A percentile compares a stretch with the other conserved stretches of the same genome.
Evolutionary conservation across 1,140 invertebrate species (phyloP).

Genomic region (Drosophila pruinosa): DNA sequence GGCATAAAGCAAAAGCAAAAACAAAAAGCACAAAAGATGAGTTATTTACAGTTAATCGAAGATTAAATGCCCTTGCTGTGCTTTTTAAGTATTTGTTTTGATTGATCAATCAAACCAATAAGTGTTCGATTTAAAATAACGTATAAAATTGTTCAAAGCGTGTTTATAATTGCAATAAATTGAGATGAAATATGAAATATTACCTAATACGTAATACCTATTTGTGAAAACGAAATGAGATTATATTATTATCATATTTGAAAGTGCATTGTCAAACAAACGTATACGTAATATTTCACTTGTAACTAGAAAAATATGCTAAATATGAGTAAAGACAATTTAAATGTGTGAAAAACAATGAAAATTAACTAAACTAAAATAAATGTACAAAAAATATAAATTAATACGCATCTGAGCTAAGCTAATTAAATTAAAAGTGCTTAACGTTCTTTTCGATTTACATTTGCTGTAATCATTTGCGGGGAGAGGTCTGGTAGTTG

Average conservation of each 20-base stretch:
- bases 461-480: constrained; percentile 14
- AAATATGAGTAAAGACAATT: too few relatives aligned
- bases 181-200: too few relatives aligned
- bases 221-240: neutral
- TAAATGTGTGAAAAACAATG: too few relatives aligned
- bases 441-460: neutral
- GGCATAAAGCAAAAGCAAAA: neutral
- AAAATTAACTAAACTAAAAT: too few relatives aligned
- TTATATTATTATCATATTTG: too few relatives aligned
- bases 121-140: too few relatives aligned
- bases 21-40: neutral
- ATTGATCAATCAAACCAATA: neutral
- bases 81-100: neutral
- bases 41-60: neutral
- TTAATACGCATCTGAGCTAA: neutral
- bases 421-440: constrained; percentile 20
- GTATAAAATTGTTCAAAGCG: too few relatives aligned
- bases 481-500: too few relatives aligned
- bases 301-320: too few relatives aligned
- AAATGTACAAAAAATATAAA: neutral
- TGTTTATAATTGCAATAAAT: too few relatives aligned
- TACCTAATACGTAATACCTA: neutral
- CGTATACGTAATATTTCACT: too few relatives aligned
- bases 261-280: too few relatives aligned
- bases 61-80: neutral